Evolutionary conservation across 2,113 vertebrate genomes (phyloP), one percentile per base, ranked within the genome.

Genomic region (Kryptolebias marmoratus): DNA sequence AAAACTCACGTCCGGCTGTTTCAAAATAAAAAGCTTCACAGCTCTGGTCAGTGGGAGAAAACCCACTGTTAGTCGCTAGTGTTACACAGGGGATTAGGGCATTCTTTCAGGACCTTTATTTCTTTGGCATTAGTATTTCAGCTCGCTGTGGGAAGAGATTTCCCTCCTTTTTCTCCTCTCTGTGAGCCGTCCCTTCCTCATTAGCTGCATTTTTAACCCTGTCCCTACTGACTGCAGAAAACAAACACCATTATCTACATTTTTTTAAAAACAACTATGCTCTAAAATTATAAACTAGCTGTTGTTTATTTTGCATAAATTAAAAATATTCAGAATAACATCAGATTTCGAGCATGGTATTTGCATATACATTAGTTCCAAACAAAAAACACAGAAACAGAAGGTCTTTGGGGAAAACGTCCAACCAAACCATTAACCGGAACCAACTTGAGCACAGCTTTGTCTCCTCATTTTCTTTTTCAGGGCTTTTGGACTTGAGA

Each of bases 121-220:
- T 90, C 86, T 87, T 81, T 72, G 71, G 85, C 78, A 89, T 93
- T 92, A 89, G 89, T 91, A 90, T 93, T 93, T 92, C 88, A 90
- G 81, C 82, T 88, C 78, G 79, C 77, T 92, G 90, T 91, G 90
- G 87, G 89, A 92, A 91, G 89, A 87, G 71, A 80, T 83, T 85
- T 47, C 49, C 11, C 77, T 88, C 65, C 68, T 80, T 75, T 67
- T 79, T 73, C 48, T 72, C 68, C 77, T 82, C 79, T 79, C 77
- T 68, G 60, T 77, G 78, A 91, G 86, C 76, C 70, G 83, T 83
- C 73, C 82, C 77, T 56, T 89, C 71, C 81, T 87, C 77, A 86
- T 81, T 85, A 84, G 83, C 83, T 74, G 62, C 73, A 80, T 57
- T 73, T 71, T 88, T 92, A 90, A 93, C 91, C 81, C 88, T 32